Conservation (phyloP, 2,797 vertebrate genomes). For the Hypotaenidia okinawae region DNA sequence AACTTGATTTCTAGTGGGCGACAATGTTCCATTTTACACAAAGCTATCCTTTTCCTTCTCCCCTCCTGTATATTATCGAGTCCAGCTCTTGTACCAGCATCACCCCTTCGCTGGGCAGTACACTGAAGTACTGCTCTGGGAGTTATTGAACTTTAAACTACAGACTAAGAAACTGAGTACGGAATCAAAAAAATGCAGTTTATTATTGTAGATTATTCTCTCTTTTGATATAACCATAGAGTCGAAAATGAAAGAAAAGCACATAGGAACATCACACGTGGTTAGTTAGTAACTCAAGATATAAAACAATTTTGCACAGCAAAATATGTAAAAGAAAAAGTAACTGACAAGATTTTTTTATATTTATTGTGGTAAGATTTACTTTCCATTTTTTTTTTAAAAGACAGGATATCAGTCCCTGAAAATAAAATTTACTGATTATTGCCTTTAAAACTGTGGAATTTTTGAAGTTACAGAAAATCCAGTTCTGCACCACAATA, state of each 20-base stretch:
- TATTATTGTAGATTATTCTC: conserved; percentile 88
- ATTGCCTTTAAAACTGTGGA: conserved; percentile 95
- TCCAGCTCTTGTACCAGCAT: conserved; percentile 4
- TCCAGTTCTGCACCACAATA: conserved; percentile 89
- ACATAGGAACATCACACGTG: conserved; percentile 98
- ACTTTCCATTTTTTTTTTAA: conserved; percentile 90
- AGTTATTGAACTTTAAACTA: conserved; percentile 68
- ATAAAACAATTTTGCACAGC: conserved; percentile 99
- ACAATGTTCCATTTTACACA: background rate
- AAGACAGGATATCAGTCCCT: conserved; percentile 97
- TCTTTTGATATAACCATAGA: conserved; percentile 85
- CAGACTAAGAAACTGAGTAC: conserved; percentile 80
- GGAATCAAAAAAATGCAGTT: conserved; percentile 85
- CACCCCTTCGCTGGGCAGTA: background rate
- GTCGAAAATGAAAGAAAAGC: conserved; percentile 92
- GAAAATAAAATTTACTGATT: conserved; percentile 94
- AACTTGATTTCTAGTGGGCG: background rate
- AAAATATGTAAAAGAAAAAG: conserved; percentile 94
- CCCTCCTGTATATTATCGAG: background rate
- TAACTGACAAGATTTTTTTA: conserved; percentile 94
- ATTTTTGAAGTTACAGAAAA: conserved; percentile 88
- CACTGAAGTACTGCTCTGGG: background rate
- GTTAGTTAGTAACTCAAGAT: conserved; percentile 95
- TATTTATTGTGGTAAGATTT: conserved; percentile 92
- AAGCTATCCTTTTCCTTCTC: background rate